These are phyloP conservation scores for Columba guinea DNA, from an alignment of 2,797 vertebrate genomes.

Conservation along the genomic window DNA sequence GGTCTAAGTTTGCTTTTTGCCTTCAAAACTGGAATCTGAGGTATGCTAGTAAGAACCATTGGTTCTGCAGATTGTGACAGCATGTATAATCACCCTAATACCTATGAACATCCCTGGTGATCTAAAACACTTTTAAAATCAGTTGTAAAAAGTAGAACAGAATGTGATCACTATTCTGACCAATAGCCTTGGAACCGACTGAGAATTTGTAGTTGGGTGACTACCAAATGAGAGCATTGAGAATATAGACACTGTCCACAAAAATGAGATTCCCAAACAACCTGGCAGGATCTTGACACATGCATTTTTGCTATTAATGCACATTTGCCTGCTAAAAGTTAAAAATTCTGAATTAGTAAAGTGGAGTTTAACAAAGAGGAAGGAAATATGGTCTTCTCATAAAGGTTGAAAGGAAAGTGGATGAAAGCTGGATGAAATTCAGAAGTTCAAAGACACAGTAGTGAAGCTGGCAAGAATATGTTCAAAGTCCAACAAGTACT, in stretches of 20 bases:
- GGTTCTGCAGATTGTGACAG: neutral
- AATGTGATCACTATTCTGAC: neutral
- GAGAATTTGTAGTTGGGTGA: neutral
- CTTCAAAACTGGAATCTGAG: neutral
- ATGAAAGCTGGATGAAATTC: conserved; percentile 27
- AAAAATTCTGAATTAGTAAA: neutral
- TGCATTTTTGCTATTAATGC: neutral
- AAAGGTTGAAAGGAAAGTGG: conserved; percentile 8
- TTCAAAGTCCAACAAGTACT: conserved; percentile 16
- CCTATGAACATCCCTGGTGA: neutral
- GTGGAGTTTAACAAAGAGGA: neutral
- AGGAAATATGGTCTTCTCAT: neutral
- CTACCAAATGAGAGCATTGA: neutral
- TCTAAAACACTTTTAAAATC: neutral
- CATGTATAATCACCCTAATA: neutral
- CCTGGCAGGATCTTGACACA: neutral
- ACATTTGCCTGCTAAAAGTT: neutral
- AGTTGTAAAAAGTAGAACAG: neutral
- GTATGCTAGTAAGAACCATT: neutral
- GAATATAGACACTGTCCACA: neutral
- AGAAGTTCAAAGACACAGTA: neutral
- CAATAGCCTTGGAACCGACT: neutral
- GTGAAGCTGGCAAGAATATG: neutral
- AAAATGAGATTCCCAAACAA: neutral
- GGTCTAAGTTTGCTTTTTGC: neutral